Evolutionary conservation across 2,888 invertebrate species (phyloP).

Genomic region (Epistrophe eligans): DNA sequence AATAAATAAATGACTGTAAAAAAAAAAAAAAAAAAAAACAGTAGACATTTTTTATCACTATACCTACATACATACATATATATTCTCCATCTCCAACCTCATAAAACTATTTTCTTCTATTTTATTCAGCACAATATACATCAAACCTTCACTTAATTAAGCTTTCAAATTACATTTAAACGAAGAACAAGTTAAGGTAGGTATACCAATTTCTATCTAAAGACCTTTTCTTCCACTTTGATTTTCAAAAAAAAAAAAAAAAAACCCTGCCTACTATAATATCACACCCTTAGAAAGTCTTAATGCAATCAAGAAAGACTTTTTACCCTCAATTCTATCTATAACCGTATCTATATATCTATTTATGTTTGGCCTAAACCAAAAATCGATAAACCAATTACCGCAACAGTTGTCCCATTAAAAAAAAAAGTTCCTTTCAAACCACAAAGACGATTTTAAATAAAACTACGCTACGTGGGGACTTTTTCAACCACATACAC

Average conservation of each 20-base stretch:
- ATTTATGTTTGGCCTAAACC: background rate
- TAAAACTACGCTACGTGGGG: conserved; percentile 1
- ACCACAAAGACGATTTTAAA: conserved; percentile 28
- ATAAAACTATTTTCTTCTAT: conserved; percentile 18
- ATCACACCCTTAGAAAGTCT: conserved; percentile 11
- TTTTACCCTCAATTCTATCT: background rate
- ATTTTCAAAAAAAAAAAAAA: background rate
- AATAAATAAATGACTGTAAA: conserved; percentile 1
- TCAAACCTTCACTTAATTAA: conserved; percentile 33
- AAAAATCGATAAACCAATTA: conserved; percentile 65
- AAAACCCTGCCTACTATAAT: background rate
- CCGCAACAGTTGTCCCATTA: conserved; percentile 68
- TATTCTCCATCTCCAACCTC: too few relatives aligned
- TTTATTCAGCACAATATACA: background rate
- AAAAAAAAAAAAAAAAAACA: background rate
- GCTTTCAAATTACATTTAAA: conserved; percentile 14
- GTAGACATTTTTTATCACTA: background rate
- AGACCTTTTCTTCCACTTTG: background rate
- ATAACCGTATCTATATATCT: background rate
- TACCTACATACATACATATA: too few relatives aligned
- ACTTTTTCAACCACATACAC: background rate
- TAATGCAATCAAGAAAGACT: conserved; percentile 24
- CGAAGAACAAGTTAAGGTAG: conserved; percentile 6
- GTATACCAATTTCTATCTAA: background rate
- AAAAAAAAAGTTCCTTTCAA: conserved; percentile 34